Evolutionary conservation across 2,888 invertebrate species (phyloP), one percentile per base, ranked within the genome.

Genomic region (Latrodectus elegans): DNA sequence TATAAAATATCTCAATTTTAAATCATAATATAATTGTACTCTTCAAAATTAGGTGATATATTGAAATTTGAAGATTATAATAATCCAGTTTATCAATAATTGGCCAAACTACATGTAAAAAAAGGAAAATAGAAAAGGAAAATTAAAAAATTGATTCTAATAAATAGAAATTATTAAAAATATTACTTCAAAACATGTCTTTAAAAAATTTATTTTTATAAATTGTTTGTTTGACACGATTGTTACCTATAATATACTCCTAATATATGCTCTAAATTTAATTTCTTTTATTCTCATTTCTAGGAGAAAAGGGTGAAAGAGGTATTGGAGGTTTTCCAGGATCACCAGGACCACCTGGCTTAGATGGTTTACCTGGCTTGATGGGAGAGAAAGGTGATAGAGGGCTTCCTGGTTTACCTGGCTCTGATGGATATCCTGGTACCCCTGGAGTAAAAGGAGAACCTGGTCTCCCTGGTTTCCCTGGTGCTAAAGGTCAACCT

Each of bases 351-450:
- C 78, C 89, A n/a, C 67, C 92, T 0, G 96, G 97, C 0, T 95
- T 95, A 4, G 93, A 96, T 89, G 96, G 96, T 49, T 91, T 95
- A 10, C 95, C 96, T 1, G 96, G 96, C 0, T 38, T 81, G 10
- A 71, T 71, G 67, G 89, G 89, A 72, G 78, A 84, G 60, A 89
- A 88, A 65, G 89, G 89, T 49, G 84, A 88, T 64, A 67, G 84
- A 74, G 89, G 89, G 10, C 49, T 86, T 26, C 17, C 78, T 67
- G 89, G 89, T 26, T 53, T 82, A 22, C 68, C 88, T 55, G 88
- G 88, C 8, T 49, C 52, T 51, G 84, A 89, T 84, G 89, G 89
- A 6, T 87, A 68, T 17, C 87, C 86, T 38, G 89, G 89, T 55
- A 83, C 94, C 9, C 92, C 94, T 9, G 96, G 96, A 0, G 94